These are phyloP conservation scores for Erythrocercus mccallii DNA, from an alignment of 2,113 vertebrate species.

Conservation along the genomic window DNA sequence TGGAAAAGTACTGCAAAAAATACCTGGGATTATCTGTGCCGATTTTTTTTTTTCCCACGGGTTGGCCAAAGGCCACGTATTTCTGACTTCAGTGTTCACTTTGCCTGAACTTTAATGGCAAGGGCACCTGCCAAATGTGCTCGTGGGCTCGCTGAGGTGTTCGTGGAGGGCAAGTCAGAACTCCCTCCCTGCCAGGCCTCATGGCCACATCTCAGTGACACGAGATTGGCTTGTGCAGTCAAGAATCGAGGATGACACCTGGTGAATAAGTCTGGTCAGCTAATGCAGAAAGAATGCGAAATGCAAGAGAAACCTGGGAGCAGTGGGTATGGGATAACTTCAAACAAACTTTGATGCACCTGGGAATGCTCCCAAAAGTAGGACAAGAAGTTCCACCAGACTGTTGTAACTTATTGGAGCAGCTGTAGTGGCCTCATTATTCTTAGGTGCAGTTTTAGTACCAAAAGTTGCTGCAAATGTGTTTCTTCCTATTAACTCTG, in stretches of 20 bases:
- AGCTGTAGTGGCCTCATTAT: background rate
- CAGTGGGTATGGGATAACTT: background rate
- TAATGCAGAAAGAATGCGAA: conserved; percentile 38
- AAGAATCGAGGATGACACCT: background rate
- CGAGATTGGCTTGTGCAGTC: background rate
- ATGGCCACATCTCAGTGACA: conserved; percentile 7
- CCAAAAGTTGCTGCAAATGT: background rate
- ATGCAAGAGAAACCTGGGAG: background rate
- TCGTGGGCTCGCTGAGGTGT: background rate
- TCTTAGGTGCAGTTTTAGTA: background rate
- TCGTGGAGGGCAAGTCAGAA: conserved; percentile 32
- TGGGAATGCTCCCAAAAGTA: background rate
- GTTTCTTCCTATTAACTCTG: background rate
- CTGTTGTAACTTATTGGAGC: background rate
- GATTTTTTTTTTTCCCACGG: background rate
- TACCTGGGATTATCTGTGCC: background rate
- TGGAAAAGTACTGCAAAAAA: conserved; percentile 32
- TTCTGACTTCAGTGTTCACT: background rate
- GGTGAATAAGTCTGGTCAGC: conserved; percentile 7
- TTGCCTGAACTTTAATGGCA: background rate
- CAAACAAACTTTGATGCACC: background rate
- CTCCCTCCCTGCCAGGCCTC: background rate
- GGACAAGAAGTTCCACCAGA: background rate
- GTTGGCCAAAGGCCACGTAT: background rate
- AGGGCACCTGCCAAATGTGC: conserved; percentile 20